Conservation (phyloP, 2,888 invertebrate genomes). For the Drosophila algonquin region DNA sequence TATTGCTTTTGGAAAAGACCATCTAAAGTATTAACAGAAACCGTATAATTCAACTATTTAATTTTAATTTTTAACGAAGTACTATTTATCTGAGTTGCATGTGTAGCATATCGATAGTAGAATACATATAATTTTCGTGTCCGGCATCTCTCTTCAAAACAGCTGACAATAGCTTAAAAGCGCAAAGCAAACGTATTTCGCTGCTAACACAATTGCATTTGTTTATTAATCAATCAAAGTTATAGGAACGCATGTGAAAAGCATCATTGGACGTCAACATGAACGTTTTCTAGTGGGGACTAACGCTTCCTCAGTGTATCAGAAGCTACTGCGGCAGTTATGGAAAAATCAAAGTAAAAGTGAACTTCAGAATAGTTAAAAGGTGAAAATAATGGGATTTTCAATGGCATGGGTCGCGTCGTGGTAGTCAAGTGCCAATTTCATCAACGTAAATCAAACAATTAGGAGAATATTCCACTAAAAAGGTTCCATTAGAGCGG, state of each 20-base stretch:
- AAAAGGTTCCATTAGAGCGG: constrained; percentile 14
- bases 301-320: background rate
- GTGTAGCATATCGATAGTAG: background rate
- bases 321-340: background rate
- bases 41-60: background rate
- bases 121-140: background rate
- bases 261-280: background rate
- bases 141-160: background rate
- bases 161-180: constrained; percentile 19
- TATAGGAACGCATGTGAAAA: background rate
- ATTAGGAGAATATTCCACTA: background rate
- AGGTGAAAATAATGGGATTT: constrained; percentile 18
- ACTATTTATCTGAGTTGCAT: background rate
- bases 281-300: constrained; percentile 9
- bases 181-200: constrained; percentile 9
- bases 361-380: constrained; percentile 12
- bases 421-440: background rate
- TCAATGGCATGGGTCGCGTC: background rate
- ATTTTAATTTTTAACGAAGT: background rate
- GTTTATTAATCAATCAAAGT: constrained; percentile 23
- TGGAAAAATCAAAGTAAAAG: constrained; percentile 17
- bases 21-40: background rate
- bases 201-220: constrained; percentile 7
- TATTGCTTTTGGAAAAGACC: constrained; percentile 5
- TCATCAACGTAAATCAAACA: constrained; percentile 7